Evolutionary conservation across 1,140 invertebrate genomes (phyloP).

Genomic region (Lordiphosa collinella): DNA sequence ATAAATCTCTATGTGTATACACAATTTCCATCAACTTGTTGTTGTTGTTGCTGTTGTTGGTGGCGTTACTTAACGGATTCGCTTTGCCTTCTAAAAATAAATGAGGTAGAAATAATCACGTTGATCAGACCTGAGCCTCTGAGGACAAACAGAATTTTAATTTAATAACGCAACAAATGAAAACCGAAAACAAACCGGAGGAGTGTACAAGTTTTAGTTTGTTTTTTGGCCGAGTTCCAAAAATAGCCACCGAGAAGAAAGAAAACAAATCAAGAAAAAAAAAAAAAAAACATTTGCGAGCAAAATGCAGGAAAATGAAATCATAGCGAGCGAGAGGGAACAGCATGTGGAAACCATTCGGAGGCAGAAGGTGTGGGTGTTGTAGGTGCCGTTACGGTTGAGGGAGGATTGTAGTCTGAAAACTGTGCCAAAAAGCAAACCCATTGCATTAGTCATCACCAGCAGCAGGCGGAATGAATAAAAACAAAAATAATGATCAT

Average conservation of each 20-base stretch:
- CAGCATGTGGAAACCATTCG: background rate
- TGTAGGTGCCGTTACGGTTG: slow-evolving; percentile 45
- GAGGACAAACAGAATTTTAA: slow-evolving; percentile 54
- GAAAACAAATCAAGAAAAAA: slow-evolving; percentile 29
- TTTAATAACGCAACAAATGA: slow-evolving; percentile 57
- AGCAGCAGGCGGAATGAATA: slow-evolving; percentile 19
- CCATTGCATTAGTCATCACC: slow-evolving; percentile 11
- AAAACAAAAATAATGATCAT: slow-evolving; percentile 73
- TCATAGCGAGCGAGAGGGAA: slow-evolving; percentile 27
- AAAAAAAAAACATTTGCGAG: slow-evolving; percentile 62
- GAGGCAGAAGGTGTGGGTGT: slow-evolving; percentile 29
- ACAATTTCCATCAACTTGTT: slow-evolving; percentile 7
- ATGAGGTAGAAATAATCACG: slow-evolving; percentile 52
- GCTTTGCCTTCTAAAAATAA: slow-evolving; percentile 46
- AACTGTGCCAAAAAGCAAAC: slow-evolving; percentile 65
- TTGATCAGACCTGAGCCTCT: slow-evolving; percentile 35
- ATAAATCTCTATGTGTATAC: slow-evolving; percentile 11
- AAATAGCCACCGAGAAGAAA: slow-evolving; percentile 49
- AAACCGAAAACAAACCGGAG: slow-evolving; percentile 25
- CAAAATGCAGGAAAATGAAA: slow-evolving; percentile 58
- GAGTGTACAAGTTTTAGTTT: background rate
- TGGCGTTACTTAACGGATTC: slow-evolving; percentile 9
- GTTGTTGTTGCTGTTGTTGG: background rate
- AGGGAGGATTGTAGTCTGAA: slow-evolving; percentile 51
- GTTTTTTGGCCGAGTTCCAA: slow-evolving; percentile 44